These are phyloP conservation scores for Altica lythri DNA, from an alignment of 2,888 invertebrate species.

Conservation along the genomic window DNA sequence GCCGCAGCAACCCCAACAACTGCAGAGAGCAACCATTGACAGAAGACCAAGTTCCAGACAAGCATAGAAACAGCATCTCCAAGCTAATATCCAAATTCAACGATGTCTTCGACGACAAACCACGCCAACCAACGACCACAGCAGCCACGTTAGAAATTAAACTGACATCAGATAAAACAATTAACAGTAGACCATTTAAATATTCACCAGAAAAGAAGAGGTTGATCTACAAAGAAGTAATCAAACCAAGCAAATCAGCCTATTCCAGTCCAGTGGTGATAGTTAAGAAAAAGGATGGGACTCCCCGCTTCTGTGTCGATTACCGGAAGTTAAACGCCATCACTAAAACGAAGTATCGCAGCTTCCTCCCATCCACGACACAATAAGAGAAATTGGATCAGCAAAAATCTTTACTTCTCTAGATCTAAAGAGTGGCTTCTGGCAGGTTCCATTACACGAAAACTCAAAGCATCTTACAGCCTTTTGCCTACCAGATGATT, in stretches of 20 bases:
- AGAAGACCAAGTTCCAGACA: no score
- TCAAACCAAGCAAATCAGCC: no score
- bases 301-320: conserved; percentile 2
- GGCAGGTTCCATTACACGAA: conserved; percentile 9
- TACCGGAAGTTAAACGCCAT: conserved; percentile 5
- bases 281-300: conserved; percentile 13
- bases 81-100: no score
- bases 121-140: no score
- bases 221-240: no score
- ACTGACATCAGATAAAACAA: neutral
- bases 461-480: neutral
- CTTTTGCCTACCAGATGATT: neutral
- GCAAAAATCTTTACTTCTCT: conserved; percentile 16
- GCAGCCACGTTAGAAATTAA: no score
- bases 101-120: no score
- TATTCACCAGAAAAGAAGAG: no score
- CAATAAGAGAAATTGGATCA: conserved; percentile 7
- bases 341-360: conserved; percentile 4
- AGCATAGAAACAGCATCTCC: no score
- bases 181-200: neutral
- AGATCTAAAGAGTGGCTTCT: no score
- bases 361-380: conserved; percentile 17
- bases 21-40: no score
- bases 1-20: neutral
- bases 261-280: conserved; percentile 14